Conservation (phyloP, 1,140 invertebrate genomes). For the Ips typographus region DNA sequence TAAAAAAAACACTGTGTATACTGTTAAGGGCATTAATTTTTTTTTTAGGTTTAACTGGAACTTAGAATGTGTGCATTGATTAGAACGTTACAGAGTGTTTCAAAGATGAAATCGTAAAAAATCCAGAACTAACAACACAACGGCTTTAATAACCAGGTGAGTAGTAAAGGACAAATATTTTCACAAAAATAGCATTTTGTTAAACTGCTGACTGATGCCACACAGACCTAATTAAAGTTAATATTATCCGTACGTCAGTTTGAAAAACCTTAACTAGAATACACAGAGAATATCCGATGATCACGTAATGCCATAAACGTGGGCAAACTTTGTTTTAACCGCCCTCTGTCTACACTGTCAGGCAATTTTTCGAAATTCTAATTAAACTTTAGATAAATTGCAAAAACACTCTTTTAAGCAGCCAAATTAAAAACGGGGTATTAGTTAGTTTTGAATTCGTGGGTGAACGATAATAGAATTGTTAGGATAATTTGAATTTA, state of each 20-base stretch:
- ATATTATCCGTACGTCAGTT: background rate
- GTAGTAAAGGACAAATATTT: background rate
- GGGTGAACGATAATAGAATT: background rate
- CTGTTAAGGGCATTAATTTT: too few relatives aligned
- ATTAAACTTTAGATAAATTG: constrained; percentile 24
- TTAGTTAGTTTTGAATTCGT: constrained; percentile 2
- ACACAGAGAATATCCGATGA: constrained; percentile 12
- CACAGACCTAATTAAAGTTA: background rate
- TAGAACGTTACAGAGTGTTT: background rate
- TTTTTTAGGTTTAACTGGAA: too few relatives aligned
- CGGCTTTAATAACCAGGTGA: constrained; percentile 23
- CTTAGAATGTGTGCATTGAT: too few relatives aligned
- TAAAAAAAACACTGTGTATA: too few relatives aligned
- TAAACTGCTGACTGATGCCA: too few relatives aligned
- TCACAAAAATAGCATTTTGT: too few relatives aligned
- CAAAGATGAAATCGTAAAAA: background rate
- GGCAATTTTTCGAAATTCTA: constrained; percentile 16
- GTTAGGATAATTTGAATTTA: too few relatives aligned
- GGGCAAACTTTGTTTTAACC: constrained; percentile 5
- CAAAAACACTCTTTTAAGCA: background rate
- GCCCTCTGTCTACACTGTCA: constrained; percentile 4
- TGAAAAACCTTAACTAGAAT: background rate
- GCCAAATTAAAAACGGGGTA: constrained; percentile 6
- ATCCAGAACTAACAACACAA: constrained; percentile 8
- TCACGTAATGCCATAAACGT: constrained; percentile 9